A percentile compares a stretch with the other conserved stretches of the same genome.
phyloP scores from a whole-genome alignment of 2,797 vertebrate species.

The Garrulus glandarius region DNA sequence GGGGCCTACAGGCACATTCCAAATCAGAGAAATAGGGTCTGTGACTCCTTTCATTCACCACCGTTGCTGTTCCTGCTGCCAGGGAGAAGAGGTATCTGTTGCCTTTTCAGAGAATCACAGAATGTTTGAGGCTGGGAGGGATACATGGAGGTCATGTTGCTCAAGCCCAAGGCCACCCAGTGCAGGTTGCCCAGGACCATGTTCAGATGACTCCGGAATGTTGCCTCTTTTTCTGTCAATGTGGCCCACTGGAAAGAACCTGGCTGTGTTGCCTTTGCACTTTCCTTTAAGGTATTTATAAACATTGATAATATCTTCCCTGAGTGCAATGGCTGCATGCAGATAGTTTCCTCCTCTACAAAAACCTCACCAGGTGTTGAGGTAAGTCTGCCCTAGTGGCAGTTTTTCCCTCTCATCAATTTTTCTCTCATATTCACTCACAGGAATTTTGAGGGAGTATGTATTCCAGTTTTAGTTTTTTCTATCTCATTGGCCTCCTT shows the following conservation, averaged over 20 bases:
- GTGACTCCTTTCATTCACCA: background rate
- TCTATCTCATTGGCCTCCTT: background rate
- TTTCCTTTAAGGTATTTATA: background rate
- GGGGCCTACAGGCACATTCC: background rate
- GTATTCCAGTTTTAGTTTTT: background rate
- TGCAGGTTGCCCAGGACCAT: background rate
- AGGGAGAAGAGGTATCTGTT: background rate
- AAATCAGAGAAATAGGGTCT: background rate
- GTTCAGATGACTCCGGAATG: background rate
- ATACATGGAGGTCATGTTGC: background rate
- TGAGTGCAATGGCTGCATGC: background rate
- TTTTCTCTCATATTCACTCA: background rate
- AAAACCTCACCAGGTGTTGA: background rate
- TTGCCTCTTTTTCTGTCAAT: background rate
- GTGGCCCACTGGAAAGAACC: background rate
- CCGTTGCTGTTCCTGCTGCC: background rate
- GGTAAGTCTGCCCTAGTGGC: background rate
- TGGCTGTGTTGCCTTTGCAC: background rate
- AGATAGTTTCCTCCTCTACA: background rate
- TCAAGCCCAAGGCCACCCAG: fast-evolving
- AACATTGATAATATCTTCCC: background rate
- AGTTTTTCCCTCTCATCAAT: background rate
- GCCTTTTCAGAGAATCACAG: background rate
- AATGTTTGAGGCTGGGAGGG: background rate
- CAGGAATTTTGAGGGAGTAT: background rate